Conservation (phyloP, 2,113 vertebrate genomes). For the Cyprinodon variegatus region DNA sequence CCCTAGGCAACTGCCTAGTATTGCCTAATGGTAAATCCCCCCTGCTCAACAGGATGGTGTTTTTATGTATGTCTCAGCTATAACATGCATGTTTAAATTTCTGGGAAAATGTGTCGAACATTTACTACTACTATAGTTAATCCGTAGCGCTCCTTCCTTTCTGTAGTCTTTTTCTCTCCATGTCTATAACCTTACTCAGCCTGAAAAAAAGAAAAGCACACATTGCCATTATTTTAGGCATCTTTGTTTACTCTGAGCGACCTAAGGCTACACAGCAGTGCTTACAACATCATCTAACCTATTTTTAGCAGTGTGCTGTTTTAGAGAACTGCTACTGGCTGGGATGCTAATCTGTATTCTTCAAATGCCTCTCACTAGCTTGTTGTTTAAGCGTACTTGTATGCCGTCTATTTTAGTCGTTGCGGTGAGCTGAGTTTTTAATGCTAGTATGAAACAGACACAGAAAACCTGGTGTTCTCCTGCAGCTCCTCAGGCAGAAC, state of each 20-base stretch:
- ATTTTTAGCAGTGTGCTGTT: slow-evolving; percentile 47
- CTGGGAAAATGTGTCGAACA: not conserved
- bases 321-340: slow-evolving; percentile 37
- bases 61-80: not conserved
- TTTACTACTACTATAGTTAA: not conserved
- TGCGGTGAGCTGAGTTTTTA: slow-evolving; percentile 44
- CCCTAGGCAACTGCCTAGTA: too few species aligned
- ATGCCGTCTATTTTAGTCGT: slow-evolving; percentile 49
- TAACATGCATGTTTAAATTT: not conserved
- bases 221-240: not conserved
- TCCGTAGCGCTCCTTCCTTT: not conserved
- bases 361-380: slow-evolving; percentile 25
- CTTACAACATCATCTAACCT: slow-evolving; percentile 40
- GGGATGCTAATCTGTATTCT: slow-evolving; percentile 35
- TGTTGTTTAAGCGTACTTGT: slow-evolving; percentile 36
- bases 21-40: not conserved
- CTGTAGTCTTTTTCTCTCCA: not conserved
- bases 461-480: slow-evolving; percentile 55
- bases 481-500: slow-evolving; percentile 39
- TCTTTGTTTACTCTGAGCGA: slow-evolving; percentile 38
- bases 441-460: slow-evolving; percentile 54
- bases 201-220: slow-evolving; percentile 26
- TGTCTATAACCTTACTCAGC: not conserved
- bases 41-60: not conserved
- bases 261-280: slow-evolving; percentile 34